phyloP scores from a whole-genome alignment of 2,113 vertebrate genomes.

The Lota lota region DNA sequence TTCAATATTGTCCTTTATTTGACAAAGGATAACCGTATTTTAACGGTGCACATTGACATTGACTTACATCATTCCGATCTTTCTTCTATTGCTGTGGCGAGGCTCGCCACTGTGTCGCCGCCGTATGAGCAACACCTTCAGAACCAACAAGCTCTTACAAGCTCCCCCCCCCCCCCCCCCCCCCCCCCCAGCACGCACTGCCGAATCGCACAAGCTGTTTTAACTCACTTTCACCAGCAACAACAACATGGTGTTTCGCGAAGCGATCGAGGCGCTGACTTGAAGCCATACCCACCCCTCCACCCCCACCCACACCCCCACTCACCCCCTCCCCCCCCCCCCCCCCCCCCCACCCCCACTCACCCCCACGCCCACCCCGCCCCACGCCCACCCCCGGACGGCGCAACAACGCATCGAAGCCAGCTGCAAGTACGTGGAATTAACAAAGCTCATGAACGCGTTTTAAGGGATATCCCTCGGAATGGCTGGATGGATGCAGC shows the following conservation, averaged over 20 bases:
- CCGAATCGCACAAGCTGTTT: conserved; percentile 36
- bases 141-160: conserved; percentile 1
- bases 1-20: background rate
- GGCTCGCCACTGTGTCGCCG: no score
- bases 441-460: no score
- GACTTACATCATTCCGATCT: background rate
- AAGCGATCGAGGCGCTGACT: background rate
- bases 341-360: conserved; percentile 17
- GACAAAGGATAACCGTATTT: background rate
- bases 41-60: background rate
- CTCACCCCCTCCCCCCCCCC: background rate
- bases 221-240: conserved; percentile 67
- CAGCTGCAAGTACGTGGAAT: no score
- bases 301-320: background rate
- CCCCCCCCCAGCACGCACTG: conserved; percentile 14
- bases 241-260: conserved; percentile 63
- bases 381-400: background rate
- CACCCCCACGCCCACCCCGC: background rate
- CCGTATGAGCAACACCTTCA: no score
- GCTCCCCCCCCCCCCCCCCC: conserved; percentile 10
- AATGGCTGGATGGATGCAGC: no score
- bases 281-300: conserved; percentile 28
- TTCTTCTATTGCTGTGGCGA: background rate
- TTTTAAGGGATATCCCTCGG: no score
- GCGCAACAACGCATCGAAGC: no score